Base-by-base conservation (phyloP, 2,888 invertebrate species). In the Pasiphila rectangulata region DNA sequence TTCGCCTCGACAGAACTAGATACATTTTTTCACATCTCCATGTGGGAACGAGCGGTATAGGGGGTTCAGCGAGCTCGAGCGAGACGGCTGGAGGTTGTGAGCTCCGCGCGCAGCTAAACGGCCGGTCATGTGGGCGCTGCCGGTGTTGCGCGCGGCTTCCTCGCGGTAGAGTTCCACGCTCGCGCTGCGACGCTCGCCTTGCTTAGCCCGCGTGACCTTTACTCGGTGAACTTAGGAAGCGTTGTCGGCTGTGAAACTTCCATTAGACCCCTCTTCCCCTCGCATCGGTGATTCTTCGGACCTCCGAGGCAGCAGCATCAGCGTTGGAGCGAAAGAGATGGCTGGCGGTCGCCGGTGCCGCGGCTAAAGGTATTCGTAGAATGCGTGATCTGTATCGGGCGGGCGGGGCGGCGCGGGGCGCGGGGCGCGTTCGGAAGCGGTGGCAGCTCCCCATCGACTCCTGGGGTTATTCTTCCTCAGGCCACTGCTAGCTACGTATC, bases 391-490 rank as follows among this genome's bases (percentile, higher is more conserved):
- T 87, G 87, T 87, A 86, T 88, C 87, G 86, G 79, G 83, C 81
- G 78, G 78, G 79, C 67, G 70, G 71, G 73, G 72, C 70, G 72
- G 77, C 55, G 83, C 69, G 83, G 83, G 80, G 81, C 64, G 88
- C 75, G 84, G 82, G 87, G 79, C 63, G 72, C 79, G 78, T 71
- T 84, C 88, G 88, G 85, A 86, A 86, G 86, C 86, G 87, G 86
- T 86, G 88, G 88, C 86, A 86, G 86, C 88, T 87, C 87, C n/a
- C 88, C 83, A 83, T 77, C 83, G 88, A 89, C 89, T 89, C 87
- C 89, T 84, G 89, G 86, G 86, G 88, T 89, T 89, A 89, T 89
- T 89, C 89, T 89, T 88, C 88, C 85, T 86, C 86, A 83, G 88
- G 87, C 89, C 89, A 89, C 89, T 87, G 87, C 83, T 82, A 88